phyloP scores from a whole-genome alignment of 2,113 vertebrate genomes.

The Nibea albiflora region DNA sequence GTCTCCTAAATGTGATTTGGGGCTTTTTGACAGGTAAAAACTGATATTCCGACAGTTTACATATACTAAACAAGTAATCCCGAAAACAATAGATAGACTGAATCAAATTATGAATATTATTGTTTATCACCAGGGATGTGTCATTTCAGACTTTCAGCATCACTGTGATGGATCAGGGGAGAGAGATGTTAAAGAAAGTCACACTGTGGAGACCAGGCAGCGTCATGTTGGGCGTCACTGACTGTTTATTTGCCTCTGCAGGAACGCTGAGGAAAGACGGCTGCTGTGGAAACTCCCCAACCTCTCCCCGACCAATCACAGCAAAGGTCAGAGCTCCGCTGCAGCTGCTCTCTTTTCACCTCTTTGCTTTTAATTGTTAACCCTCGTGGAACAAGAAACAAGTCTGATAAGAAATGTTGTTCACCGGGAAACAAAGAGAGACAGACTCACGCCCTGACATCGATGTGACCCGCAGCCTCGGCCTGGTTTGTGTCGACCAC shows the following conservation, averaged over 20 bases:
- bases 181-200: not conserved
- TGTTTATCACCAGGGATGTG: not conserved
- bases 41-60: not conserved
- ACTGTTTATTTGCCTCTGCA: conserved; percentile 61
- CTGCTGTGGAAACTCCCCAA: conserved; percentile 93
- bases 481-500: not conserved
- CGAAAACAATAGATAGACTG: not conserved
- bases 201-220: not conserved
- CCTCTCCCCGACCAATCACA: conserved; percentile 85
- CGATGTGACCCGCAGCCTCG: not conserved
- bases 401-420: not conserved
- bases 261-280: conserved; percentile 92
- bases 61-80: not conserved
- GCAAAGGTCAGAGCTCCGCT: conserved; percentile 85
- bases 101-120: not conserved
- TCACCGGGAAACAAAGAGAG: too few species aligned
- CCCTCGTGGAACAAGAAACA: not conserved
- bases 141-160: not conserved
- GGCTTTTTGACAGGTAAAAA: not conserved
- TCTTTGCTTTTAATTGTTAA: not conserved
- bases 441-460: not conserved
- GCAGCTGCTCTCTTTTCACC: not conserved
- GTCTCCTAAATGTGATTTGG: not conserved
- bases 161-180: not conserved
- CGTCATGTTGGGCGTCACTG: not conserved